Evolutionary conservation across 2,113 vertebrate genomes (phyloP), one percentile per base, ranked within the genome.

Genomic region (Malurus cyaneus): DNA sequence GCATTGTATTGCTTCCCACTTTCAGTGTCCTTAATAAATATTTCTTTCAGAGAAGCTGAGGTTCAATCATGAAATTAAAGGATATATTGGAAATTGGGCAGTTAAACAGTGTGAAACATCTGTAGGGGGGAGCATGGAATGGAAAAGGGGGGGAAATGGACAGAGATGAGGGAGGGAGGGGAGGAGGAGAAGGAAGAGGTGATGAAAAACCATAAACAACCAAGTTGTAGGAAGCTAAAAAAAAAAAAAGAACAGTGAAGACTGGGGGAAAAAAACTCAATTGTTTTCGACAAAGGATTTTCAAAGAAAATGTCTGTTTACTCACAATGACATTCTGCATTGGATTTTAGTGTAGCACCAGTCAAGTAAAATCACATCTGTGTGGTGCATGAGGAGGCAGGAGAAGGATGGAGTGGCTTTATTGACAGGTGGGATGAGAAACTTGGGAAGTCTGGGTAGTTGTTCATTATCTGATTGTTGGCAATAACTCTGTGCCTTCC

Each of bases 401-500:
- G 66, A 85, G 86, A 65, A 47, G 67, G 80, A 80, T 89, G 52
- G 69, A 91, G 83, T 47, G 64, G 77, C 54, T 91, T 92, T 93
- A 91, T 80, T 95, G 96, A 71, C 80, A 83, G 83, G 67, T 47
- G 71, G 73, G 65, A 84, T 87, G 85, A 84, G 87, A 81, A 93
- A 47, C 56, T 46, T 44, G 57, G 60, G 69, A 86, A 74, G 65
- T 71, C 91, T 64, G 69, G 77, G 41, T 73, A 74, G 73, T 47
- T 93, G 96, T 93, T 92, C 83, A 83, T 94, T 88, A 84, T 80
- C 76, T 91, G 67, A 52, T 77, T 44, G 61, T 88, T 93, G 91
- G 88, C 74, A 93, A 73, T 67, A 73, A 46, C 60, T 69, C 47
- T 78, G 32, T 83, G 31, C 83, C 64, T 92, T 88, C 56, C 39